Evolutionary conservation across 2,888 invertebrate species (phyloP).

Genomic region (Pasiphila rectangulata): DNA sequence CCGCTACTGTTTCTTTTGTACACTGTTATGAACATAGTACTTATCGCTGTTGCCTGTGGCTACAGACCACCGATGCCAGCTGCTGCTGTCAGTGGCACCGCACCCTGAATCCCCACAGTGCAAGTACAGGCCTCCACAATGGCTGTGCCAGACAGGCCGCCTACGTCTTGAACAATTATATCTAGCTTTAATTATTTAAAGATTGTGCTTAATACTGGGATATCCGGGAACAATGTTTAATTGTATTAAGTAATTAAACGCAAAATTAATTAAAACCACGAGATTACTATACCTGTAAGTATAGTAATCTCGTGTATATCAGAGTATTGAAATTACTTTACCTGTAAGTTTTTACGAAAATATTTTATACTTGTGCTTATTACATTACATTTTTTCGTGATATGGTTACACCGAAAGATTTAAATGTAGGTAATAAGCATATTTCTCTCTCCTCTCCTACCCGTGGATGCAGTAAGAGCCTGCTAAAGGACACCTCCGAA

Average conservation of each 20-base stretch:
- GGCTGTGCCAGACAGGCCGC: constrained; percentile 18
- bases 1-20: not conserved
- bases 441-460: too few species aligned
- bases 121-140: constrained; percentile 16
- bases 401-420: too few species aligned
- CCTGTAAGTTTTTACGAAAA: too few species aligned
- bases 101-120: constrained; percentile 19
- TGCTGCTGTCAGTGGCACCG: constrained; percentile 20
- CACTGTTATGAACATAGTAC: too few species aligned
- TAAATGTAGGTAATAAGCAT: too few species aligned
- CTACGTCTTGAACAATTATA: constrained; percentile 16
- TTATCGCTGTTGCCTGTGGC: constrained; percentile 5
- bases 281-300: too few species aligned
- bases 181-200: constrained; percentile 15
- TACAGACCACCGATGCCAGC: not conserved
- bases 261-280: not conserved
- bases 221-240: not conserved
- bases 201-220: constrained; percentile 3
- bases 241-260: not conserved
- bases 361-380: too few species aligned
- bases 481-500: too few species aligned
- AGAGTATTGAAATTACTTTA: too few species aligned
- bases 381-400: too few species aligned
- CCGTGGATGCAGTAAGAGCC: too few species aligned
- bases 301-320: too few species aligned